Base-by-base conservation (phyloP, 2,888 invertebrate genomes). In the Leptinotarsa haldemani region DNA sequence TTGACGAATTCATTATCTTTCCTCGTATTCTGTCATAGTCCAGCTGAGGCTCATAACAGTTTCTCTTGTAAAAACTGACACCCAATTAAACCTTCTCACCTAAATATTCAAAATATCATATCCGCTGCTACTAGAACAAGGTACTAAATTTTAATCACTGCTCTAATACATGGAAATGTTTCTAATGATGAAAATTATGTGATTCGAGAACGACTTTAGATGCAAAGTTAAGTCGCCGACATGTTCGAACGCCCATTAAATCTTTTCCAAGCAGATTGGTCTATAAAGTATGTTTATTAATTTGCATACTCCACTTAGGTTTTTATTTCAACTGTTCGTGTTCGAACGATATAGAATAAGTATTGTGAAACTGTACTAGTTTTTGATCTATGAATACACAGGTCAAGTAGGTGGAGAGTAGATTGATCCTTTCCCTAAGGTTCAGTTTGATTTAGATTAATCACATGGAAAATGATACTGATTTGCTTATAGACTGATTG, bases 171-270 rank as follows among this genome's bases (percentile, higher is more conserved):
- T 61, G 13, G 18, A 61, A 61, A 61, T 9, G 61, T 16, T 22
- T 4, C 58, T 22, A 40, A 13, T 16, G n/a, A 25, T 61, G 40
- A 40, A 25, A 61, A 30, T 61, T 61, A 30, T 61, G 40, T 40
- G 61, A 30, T 61, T 61, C n/a, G n/a, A 61, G 30, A 61, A n/a
- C 61, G n/a, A 61, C 30, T 61, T 61, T 16, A 61, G 30, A 61
- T 22, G 25, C 40, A 18, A 4, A 61, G n/a, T 30, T n/a, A n/a
- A 61, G 40, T 61, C n/a, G 30, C 40, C 61, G 61, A 61, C 61
- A 61, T 61, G 40, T 61, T 61, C 61, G n/a, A 61, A 61, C 61
- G 61, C 18, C 61, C 40, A 61, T 61, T 40, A 61, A 61, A 61
- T n/a, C 40, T 40, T n/a, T 61, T 61, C 9, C 40, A 3, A 61